These are phyloP conservation scores for Cerceris ruficornis DNA, from an alignment of 2,888 invertebrate species.

Conservation along the genomic window DNA sequence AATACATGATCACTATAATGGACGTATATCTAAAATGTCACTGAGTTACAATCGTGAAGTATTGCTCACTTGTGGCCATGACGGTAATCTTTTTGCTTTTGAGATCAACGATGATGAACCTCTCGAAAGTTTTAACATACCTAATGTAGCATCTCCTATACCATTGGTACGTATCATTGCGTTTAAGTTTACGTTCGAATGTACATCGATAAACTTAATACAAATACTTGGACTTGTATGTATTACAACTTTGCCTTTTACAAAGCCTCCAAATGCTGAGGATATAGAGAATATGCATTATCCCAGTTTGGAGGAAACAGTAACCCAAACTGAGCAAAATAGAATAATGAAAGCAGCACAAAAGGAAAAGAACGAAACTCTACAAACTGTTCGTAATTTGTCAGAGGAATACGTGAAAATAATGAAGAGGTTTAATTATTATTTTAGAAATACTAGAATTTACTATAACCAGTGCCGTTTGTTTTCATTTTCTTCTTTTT, in stretches of 20 bases:
- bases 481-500: constrained; percentile 1
- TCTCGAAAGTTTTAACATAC: constrained; percentile 33
- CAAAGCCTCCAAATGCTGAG: constrained; percentile 61
- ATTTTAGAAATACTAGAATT: constrained; percentile 26
- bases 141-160: constrained; percentile 29
- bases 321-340: constrained; percentile 87
- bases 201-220: too few species aligned
- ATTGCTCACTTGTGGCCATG: constrained; percentile 87
- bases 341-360: constrained; percentile 85
- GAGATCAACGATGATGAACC: constrained; percentile 67
- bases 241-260: not conserved
- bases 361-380: constrained; percentile 85
- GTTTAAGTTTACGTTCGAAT: too few species aligned
- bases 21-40: constrained; percentile 86
- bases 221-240: too few species aligned
- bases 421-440: constrained; percentile 81
- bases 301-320: constrained; percentile 86
- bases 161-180: constrained; percentile 43
- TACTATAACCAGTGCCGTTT: not conserved
- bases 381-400: constrained; percentile 83
- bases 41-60: constrained; percentile 85
- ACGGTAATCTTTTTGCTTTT: constrained; percentile 91
- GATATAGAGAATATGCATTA: constrained; percentile 80
- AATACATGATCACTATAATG: constrained; percentile 90
- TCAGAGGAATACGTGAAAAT: constrained; percentile 85